Base-by-base conservation (phyloP, 2,797 vertebrate species). In the Petrocephalus schoutedeni region DNA sequence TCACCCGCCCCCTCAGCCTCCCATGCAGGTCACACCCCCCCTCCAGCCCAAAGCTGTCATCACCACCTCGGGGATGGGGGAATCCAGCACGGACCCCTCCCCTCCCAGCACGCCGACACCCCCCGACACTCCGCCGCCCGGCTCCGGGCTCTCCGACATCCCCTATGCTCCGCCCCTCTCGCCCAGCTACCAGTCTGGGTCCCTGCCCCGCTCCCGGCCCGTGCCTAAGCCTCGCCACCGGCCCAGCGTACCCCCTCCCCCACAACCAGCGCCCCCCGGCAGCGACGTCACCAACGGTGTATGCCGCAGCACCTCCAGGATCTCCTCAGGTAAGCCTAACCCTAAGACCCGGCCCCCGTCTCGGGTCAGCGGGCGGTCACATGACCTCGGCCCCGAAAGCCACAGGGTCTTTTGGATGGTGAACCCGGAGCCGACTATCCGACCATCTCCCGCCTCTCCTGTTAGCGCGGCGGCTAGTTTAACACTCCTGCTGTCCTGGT, bases 1-100 rank as follows among this genome's bases (percentile, higher is more conserved):
- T 92, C 98, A 98, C 90, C 98, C 98, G 0, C 98, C 98, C 0
- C 98, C 94, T 0, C 95, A 95, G 88, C 97, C 96, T n/a, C 96
- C 96, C 0, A 90, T 91, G 0, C 95, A 94, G 91, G 90, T 91
- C 0, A 90, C 90, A 0, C 91, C 92, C 3, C 93, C 92, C 0
- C 89, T 90, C 90, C 95, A 91, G 89, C 89, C 90, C 90, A 95
- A 92, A 87, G 87, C 90, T 0, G 89, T 90, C 7, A 1, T n/a
- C 7, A 89, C 77, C 93, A 0, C 41, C 21, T 90, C 83, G 56
- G 57, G 71, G n/a, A 91, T 88, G 3, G 91, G 89, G 19, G 90
- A 95, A 0, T 90, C 96, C 88, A 92, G 92, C 59, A 88, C 88
- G 0, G 97, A 98, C 89, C 94, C 93, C 45, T 96, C 96, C 4